Base-by-base conservation (phyloP, 1,140 invertebrate genomes). In the Nylanderia fulva region DNA sequence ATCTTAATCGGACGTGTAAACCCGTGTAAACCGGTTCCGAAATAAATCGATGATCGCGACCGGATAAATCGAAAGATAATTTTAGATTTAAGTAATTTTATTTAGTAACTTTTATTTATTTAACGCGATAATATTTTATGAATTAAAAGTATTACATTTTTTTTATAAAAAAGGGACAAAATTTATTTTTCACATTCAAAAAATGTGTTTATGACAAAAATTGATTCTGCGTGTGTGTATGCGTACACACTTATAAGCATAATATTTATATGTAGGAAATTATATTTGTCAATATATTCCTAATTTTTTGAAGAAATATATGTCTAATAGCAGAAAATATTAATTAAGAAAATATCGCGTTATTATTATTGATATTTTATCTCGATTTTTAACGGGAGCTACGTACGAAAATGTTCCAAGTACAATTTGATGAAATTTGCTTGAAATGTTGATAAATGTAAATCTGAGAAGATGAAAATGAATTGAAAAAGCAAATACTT, bases 1-100 rank as follows among this genome's bases (percentile, higher is more conserved):
- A 52, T 2, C 21, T 7, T 21, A 58, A 36, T 58, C 52, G 36
- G 21, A 74, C n/a, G n/a, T n/a, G 71, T 56, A n/a, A n/a, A n/a
- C n/a, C n/a, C n/a, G n/a, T 74, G 4, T 33, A 74, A 74, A 74
- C 71, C 71, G 52, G 52, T 58, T 74, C n/a, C 36, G 29, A 36
- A 72, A 21, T 52, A 9, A 33, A 48, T 15, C 24, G 33, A 0
- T 58, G 13, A 7, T 36, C 1, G 29, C 52, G 39, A 74, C 2
- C 58, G 52, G 52, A 24, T 36, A 6, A 71, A 54, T 27, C 68
- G 29, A 71, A 71, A 72, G 3, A 48, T n/a, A n/a, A n/a, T n/a
- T n/a, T n/a, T n/a, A 69, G 5, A 21, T 36, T 24, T 18, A n/a
- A 24, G 11, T 33, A 39, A 60, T 5, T 58, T 52, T 15, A 60